Percentiles rank a stretch among this genome's conserved stretches.
Conservation (phyloP, 2,888 invertebrate genomes). For the Stenoptilia bipunctidactyla region DNA sequence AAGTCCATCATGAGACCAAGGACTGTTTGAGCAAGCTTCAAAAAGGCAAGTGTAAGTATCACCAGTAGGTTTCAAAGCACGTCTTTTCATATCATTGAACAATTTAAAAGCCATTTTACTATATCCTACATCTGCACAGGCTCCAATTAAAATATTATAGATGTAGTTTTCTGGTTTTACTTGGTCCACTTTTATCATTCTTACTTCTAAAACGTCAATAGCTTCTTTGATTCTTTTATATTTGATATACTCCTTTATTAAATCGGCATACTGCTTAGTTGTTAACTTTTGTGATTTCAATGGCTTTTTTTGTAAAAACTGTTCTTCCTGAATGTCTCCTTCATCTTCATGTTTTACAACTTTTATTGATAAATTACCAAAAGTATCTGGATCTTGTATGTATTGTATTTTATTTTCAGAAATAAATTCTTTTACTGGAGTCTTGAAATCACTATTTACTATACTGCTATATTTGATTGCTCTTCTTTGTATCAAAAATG, state of each 20-base stretch:
- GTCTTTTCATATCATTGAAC: conserved; percentile 85
- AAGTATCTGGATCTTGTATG: conserved; percentile 70
- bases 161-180: conserved; percentile 84
- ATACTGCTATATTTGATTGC: too few species aligned
- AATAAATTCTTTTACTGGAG: background rate
- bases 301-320: conserved; percentile 64
- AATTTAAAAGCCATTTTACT: conserved; percentile 88
- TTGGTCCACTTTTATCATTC: conserved; percentile 81
- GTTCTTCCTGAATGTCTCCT: conserved; percentile 73
- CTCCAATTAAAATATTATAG: conserved; percentile 86
- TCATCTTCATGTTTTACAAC: conserved; percentile 42
- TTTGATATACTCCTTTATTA: conserved; percentile 77
- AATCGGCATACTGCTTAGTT: conserved; percentile 75
- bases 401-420: conserved; percentile 12
- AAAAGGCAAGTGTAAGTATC: conserved; percentile 89
- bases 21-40: conserved; percentile 89
- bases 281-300: conserved; percentile 61
- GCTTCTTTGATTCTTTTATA: conserved; percentile 81
- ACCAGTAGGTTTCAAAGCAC: conserved; percentile 75
- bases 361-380: conserved; percentile 57
- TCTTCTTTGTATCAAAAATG: too few species aligned
- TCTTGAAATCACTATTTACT: too few species aligned
- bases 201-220: conserved; percentile 80
- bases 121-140: conserved; percentile 86
- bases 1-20: conserved; percentile 77